Conservation (phyloP, 2,797 vertebrate genomes). For the Characodon lateralis region DNA sequence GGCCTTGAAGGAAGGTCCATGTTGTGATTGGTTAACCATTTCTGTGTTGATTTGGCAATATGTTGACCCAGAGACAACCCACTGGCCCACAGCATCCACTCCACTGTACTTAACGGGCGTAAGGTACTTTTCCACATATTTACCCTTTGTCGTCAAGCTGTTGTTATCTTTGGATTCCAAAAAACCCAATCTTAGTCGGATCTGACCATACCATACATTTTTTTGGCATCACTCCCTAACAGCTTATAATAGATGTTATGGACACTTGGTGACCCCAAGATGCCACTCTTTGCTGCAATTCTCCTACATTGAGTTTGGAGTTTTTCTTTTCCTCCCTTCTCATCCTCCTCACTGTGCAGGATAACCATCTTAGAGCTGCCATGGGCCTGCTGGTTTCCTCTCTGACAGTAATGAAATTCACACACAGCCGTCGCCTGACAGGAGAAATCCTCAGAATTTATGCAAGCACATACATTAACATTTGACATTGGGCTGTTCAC, state of each 20-base stretch:
- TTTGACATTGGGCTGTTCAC: constrained; percentile 54
- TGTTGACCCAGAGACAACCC: too few species aligned
- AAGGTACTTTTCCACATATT: too few species aligned
- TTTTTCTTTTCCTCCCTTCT: neutral
- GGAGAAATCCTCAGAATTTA: constrained; percentile 38
- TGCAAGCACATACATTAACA: constrained; percentile 65
- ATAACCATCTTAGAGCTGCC: constrained; percentile 64
- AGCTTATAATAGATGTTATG: neutral
- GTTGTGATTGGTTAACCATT: too few species aligned
- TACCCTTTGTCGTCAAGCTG: too few species aligned
- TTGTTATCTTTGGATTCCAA: too few species aligned
- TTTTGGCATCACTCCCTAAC: neutral
- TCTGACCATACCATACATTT: neutral
- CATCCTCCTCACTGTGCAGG: neutral
- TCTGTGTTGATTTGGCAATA: too few species aligned
- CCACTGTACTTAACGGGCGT: too few species aligned
- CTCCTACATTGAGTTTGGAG: neutral
- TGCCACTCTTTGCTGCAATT: neutral
- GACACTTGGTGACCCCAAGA: neutral
- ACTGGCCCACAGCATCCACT: too few species aligned
- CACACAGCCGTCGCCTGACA: constrained; percentile 42
- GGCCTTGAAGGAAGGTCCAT: too few species aligned
- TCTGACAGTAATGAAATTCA: constrained; percentile 68
- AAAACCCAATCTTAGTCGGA: too few species aligned
- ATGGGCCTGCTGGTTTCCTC: constrained; percentile 51